Base-by-base conservation (phyloP, 2,888 invertebrate species). In the Ophonus ardosiacus region DNA sequence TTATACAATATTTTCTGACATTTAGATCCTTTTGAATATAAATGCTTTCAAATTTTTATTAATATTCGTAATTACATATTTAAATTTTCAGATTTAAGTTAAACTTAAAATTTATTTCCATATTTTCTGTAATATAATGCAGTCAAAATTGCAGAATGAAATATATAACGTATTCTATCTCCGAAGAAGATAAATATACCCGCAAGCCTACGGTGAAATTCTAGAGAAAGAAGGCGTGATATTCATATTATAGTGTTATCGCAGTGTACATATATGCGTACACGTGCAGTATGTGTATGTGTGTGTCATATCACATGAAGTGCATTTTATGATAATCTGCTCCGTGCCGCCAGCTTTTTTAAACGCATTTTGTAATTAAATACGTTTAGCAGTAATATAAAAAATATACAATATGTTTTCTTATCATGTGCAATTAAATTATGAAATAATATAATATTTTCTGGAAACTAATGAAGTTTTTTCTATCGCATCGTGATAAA, bases 231-330 rank as follows among this genome's bases (percentile, higher is more conserved):
- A 51, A 13, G 43, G 43, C 43, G 43, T 51, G 43, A 8, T 51
- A 51, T 51, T 8, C 1, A 51, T 51, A 13, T 13, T 8, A n/a
- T n/a, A 51, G 43, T 51, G 43, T 51, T 51, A 51, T 51, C 43
- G 43, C 3, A 51, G 43, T 51, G 43, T 51, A 63, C 24, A 63
- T 63, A 63, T 63, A 63, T 63, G 63, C 63, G 21, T 63, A 63
- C 63, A 63, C 63, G 63, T 63, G 63, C 63, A 21, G 21, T 63
- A 13, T 21, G 21, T 63, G 10, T 3, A 13, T 8, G 63, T 21
- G 24, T 63, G 63, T 63, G 63, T 63, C 63, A 10, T 63, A 24
- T 63, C 24, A 63, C 10, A 63, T 63, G 43, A 51, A 51, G 43
- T 51, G 43, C 43, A 51, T 51, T 51, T 51, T 51, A 51, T 51